Base-by-base conservation (phyloP, 2,797 vertebrate species). In the Anguilla pacifica region DNA sequence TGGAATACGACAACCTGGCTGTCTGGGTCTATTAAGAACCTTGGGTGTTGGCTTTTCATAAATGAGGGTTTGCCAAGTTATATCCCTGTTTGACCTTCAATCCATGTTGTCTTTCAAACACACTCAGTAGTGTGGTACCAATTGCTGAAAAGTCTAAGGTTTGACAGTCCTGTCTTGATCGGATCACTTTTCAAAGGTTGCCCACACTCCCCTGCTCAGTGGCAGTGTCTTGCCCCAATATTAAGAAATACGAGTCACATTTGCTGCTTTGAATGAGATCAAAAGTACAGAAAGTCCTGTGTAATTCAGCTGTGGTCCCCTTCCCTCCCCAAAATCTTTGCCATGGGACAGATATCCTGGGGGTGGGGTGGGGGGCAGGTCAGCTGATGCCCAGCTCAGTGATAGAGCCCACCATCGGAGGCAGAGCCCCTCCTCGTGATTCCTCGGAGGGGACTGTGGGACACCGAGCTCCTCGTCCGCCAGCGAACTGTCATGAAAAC, bases 401-500 rank as follows among this genome's bases (percentile, higher is more conserved):
- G 85, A 43, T 94, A 97, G 88, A 94, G 94, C 94, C 95, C 96
- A 92, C 90, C 93, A 91, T 96, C 95, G 0, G 94, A 94, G 84
- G 89, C 84, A 0, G 96, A 97, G 2, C 95, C 95, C 90, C 94
- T 91, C 39, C 96, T 94, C 87, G 93, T 93, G 91, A 96, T 95
- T 90, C 91, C 89, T 88, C 94, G 93, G 53, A 96, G 88, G 85
- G 96, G 96, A 91, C 95, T 96, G 86, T 91, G 95, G 1, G 96
- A 96, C 77, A 95, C 87, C 0, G 95, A 96, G 88, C 92, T 93
- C 86, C 95, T 95, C 92, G 95, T 96, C 92, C 93, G 96, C 96
- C 96, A 97, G 85, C 92, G 96, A 31, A 94, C 96, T 97, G 92
- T 22, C 82, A 89, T 86, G 3, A 61, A 25, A 74, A 17, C 70